Base-by-base conservation (phyloP, 2,113 vertebrate genomes). In the Garra rufa region DNA sequence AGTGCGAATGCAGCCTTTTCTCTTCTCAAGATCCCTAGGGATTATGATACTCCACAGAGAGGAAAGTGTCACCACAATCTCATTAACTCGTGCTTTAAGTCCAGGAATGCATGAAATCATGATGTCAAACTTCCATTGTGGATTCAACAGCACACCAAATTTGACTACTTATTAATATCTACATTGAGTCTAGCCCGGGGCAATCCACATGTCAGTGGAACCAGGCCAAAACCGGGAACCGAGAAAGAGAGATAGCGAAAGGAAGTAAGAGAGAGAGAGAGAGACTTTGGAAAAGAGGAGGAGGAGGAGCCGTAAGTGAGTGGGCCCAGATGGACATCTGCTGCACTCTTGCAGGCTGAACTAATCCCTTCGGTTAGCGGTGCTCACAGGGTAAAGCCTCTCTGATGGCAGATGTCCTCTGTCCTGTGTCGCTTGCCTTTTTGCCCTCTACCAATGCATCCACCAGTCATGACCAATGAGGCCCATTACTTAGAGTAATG, bases 261-360 rank as follows among this genome's bases (percentile, higher is more conserved):
- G 74, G 21, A 50, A 24, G 11, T 73, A 73, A 78, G 34, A 26
- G 50, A 21, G 78, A 78, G 34, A 26, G 50, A 21, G 19, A 21
- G 19, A 76, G 28, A 74, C 17, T 50, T 21, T 82, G 61, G 19
- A n/a, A n/a, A n/a, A 65, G 26, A 82, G 2, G 41, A 50, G 10
- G 24, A 21, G 34, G 24, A 21, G 44, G 21, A 84, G 84, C 69
- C 6, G n/a, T 78, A 69, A 74, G 59, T 4, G 50, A 76, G 77
- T 43, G 28, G 50, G 87, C 82, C 84, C 89, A 93, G 88, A 91
- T 88, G 88, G 91, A 87, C 87, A 76, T 87, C 86, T 92, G 87
- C 86, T 89, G 61, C 84, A 38, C 86, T 21, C 14, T 84, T 82
- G 76, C 81, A 17, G 41, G 77, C 84, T 85, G 90, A 63, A 90